Percentiles rank a stretch among this genome's conserved stretches.
phyloP scores from a whole-genome alignment of 2,113 vertebrate species.

The Tapirus terrestris region DNA sequence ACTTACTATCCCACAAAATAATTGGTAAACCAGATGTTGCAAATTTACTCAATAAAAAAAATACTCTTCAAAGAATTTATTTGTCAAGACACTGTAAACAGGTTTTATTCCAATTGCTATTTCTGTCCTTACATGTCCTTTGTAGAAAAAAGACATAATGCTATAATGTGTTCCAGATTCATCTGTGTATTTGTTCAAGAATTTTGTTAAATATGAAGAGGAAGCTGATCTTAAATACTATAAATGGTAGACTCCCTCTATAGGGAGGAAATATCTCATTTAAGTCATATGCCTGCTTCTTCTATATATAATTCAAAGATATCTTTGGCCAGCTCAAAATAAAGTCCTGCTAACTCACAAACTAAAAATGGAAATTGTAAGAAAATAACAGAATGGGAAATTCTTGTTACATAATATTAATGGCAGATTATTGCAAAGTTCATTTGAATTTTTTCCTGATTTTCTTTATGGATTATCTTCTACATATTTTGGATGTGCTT shows the following conservation, averaged over 20 bases:
- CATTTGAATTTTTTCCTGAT: neutral
- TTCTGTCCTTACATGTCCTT: conserved; percentile 30
- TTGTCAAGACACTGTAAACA: neutral
- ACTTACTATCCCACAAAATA: conserved; percentile 30
- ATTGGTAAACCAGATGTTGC: neutral
- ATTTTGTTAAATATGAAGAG: conserved; percentile 30
- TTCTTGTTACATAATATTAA: conserved; percentile 17
- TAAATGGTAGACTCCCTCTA: conserved; percentile 39
- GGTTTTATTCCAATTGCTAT: neutral
- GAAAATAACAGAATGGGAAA: conserved; percentile 25
- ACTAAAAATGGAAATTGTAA: conserved; percentile 36
- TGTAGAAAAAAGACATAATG: neutral
- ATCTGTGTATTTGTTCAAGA: conserved; percentile 40
- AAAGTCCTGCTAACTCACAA: conserved; percentile 47
- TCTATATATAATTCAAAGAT: conserved; percentile 65
- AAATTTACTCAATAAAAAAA: conserved; percentile 37
- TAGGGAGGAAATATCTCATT: conserved; percentile 60
- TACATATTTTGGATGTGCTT: neutral
- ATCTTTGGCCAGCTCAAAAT: conserved; percentile 66
- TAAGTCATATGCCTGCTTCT: conserved; percentile 53
- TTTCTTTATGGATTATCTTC: neutral
- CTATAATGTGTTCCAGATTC: neutral
- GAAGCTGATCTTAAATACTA: conserved; percentile 55
- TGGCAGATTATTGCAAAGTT: conserved; percentile 19
- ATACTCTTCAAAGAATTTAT: neutral